Conservation (phyloP, 2,113 vertebrate species). For the Podarcis raffonei region DNA sequence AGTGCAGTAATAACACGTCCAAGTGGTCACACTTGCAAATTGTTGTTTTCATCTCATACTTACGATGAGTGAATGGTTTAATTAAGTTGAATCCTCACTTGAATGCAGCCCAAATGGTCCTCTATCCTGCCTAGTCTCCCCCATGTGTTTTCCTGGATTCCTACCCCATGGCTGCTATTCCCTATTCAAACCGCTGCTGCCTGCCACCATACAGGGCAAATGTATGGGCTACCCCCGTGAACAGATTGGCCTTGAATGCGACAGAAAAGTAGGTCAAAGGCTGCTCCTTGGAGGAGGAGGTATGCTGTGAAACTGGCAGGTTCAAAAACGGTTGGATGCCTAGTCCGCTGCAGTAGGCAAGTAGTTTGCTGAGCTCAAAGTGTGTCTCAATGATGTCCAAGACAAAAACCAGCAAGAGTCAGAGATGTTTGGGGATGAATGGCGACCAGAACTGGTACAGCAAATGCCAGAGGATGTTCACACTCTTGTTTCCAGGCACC, state of each 20-base stretch:
- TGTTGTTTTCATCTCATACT: not conserved
- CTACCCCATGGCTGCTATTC: not conserved
- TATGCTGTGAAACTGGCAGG: not conserved
- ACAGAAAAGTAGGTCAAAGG: not conserved
- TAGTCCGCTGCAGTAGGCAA: not conserved
- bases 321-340: not conserved
- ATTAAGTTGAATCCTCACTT: not conserved
- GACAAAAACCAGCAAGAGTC: not conserved
- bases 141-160: not conserved
- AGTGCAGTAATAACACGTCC: too few species aligned
- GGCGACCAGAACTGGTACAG: not conserved
- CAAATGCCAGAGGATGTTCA: not conserved
- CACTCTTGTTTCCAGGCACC: not conserved
- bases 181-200: not conserved
- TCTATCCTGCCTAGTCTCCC: too few species aligned
- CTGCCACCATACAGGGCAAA: not conserved
- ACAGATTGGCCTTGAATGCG: not conserved
- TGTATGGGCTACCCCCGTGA: not conserved
- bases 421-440: not conserved
- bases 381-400: not conserved
- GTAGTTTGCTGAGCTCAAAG: not conserved
- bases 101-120: not conserved
- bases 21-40: not conserved
- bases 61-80: not conserved
- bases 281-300: not conserved